Conservation (phyloP, 2,888 invertebrate species). For the Volucella inanis region DNA sequence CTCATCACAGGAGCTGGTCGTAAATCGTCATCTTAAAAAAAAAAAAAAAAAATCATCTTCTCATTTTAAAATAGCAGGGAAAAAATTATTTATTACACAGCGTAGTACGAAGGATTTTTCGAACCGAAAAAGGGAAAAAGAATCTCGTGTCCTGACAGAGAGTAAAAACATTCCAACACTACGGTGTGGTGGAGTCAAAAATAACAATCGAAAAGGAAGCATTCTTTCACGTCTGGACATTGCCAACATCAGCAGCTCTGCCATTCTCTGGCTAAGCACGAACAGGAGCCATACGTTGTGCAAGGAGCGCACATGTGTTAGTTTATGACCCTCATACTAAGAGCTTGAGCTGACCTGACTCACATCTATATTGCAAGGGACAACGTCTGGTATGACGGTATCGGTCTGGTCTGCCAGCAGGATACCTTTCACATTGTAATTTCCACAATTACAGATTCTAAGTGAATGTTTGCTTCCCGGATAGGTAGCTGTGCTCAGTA, state of each 20-base stretch:
- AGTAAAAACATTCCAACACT: background rate
- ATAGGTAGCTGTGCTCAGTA: constrained; percentile 42
- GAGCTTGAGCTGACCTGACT: constrained; percentile 8
- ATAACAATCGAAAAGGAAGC: constrained; percentile 25
- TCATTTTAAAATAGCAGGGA: constrained; percentile 12
- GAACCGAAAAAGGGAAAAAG: constrained; percentile 3
- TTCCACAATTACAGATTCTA: constrained; percentile 63
- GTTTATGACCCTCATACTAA: constrained; percentile 13
- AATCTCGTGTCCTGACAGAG: constrained; percentile 38
- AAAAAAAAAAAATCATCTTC: constrained; percentile 26
- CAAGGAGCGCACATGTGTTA: constrained; percentile 34
- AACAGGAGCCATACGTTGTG: constrained; percentile 21
- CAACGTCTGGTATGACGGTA: background rate
- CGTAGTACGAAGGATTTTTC: constrained; percentile 23
- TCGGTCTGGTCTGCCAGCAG: constrained; percentile 34
- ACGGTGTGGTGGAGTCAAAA: constrained; percentile 9
- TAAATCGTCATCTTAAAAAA: background rate
- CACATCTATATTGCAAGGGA: constrained; percentile 10
- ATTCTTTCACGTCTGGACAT: constrained; percentile 14
- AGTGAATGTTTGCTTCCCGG: constrained; percentile 63
- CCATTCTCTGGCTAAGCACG: constrained; percentile 18
- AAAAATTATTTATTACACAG: constrained; percentile 35
- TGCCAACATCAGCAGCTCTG: background rate
- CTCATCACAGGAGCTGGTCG: background rate
- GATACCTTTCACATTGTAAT: constrained; percentile 50